These are phyloP conservation scores for Toxonevra muliebris DNA, from an alignment of 2,888 invertebrate genomes.

Conservation along the genomic window DNA sequence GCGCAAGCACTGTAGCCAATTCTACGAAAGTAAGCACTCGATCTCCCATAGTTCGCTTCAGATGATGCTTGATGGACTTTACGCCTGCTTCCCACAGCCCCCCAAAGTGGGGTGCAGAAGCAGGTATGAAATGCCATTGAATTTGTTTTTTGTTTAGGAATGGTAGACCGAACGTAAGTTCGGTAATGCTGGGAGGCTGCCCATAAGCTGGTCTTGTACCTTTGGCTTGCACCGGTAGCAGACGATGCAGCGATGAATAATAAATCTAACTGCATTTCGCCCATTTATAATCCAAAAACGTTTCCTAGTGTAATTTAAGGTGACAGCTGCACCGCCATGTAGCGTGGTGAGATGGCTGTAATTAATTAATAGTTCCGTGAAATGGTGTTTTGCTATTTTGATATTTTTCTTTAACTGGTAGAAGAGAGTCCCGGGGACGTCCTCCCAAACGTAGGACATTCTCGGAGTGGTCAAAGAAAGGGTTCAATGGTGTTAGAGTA, in stretches of 20 bases:
- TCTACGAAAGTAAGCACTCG: constrained; percentile 49
- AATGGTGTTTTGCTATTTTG: constrained; percentile 21
- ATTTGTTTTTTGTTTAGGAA: constrained; percentile 11
- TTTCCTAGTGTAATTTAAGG: constrained; percentile 5
- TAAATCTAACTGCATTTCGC: not conserved
- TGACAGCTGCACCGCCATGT: constrained; percentile 16
- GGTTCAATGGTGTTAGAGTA: constrained; percentile 12
- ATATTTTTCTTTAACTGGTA: constrained; percentile 15
- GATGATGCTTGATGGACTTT: no score
- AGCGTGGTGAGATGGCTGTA: constrained; percentile 13
- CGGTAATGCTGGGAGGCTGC: constrained; percentile 13
- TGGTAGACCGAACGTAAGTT: not conserved
- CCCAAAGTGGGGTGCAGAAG: constrained; percentile 19
- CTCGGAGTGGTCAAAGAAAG: constrained; percentile 15
- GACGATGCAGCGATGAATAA: constrained; percentile 17
- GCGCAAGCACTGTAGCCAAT: constrained; percentile 48
- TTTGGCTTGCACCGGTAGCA: constrained; percentile 21
- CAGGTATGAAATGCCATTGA: constrained; percentile 30
- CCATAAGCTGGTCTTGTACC: constrained; percentile 17
- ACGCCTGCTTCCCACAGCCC: no score
- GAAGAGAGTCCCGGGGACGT: constrained; percentile 16
- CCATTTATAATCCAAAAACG: constrained; percentile 18
- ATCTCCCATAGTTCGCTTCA: constrained; percentile 45
- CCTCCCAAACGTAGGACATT: constrained; percentile 21
- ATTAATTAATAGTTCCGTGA: constrained; percentile 11